Evolutionary conservation across 2,113 vertebrate genomes (phyloP).

Genomic region (Chamaea fasciata): DNA sequence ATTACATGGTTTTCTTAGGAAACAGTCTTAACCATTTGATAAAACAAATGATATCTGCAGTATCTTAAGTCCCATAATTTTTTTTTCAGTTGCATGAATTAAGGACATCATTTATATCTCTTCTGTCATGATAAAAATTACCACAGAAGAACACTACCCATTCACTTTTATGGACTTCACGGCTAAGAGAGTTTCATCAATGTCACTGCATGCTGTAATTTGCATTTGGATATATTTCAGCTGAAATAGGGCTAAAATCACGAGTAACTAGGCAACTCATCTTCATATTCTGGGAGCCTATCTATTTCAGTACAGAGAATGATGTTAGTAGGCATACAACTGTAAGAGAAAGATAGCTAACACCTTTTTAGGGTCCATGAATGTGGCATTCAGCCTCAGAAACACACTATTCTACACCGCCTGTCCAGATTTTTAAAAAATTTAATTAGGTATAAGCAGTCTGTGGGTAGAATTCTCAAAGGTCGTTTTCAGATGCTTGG

Average conservation of each 20-base stretch:
- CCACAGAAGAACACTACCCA: neutral
- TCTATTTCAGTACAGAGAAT: neutral
- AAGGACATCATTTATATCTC: neutral
- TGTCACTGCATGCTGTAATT: neutral
- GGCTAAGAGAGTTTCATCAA: neutral
- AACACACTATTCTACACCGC: neutral
- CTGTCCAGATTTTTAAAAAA: neutral
- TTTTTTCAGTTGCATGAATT: neutral
- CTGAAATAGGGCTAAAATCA: neutral
- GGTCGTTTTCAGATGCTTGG: neutral
- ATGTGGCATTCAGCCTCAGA: neutral
- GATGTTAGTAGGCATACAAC: neutral
- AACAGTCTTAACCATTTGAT: neutral
- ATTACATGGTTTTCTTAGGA: neutral
- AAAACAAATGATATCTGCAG: neutral
- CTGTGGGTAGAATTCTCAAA: neutral
- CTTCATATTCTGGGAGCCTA: neutral
- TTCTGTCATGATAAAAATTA: neutral
- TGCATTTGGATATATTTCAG: neutral
- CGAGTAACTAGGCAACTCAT: neutral
- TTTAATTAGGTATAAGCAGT: neutral
- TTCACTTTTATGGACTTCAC: neutral
- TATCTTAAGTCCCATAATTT: neutral
- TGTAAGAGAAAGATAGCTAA: neutral
- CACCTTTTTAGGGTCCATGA: neutral